phyloP scores from a whole-genome alignment of 2,113 vertebrate genomes.

The rat (Rattus norvegicus) region DNA sequence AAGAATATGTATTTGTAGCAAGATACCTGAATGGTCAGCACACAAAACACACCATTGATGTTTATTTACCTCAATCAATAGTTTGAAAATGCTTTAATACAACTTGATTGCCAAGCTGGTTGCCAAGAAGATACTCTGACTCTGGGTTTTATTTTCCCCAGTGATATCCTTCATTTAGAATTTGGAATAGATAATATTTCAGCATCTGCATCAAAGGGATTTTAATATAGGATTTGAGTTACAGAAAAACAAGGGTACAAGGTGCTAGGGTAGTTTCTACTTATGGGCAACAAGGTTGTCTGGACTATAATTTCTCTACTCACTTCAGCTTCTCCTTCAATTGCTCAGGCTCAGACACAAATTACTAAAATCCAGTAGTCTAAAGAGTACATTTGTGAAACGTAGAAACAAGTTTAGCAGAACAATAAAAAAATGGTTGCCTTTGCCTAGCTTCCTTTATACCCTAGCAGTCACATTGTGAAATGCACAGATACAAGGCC shows the following conservation, averaged over 20 bases:
- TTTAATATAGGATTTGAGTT: neutral
- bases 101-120: slow-evolving; percentile 56
- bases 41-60: slow-evolving; percentile 66
- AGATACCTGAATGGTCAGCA: neutral
- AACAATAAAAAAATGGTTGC: neutral
- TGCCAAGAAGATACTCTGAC: slow-evolving; percentile 72
- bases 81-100: slow-evolving; percentile 41
- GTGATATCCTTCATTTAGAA: slow-evolving; percentile 7
- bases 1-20: neutral
- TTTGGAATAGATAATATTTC: slow-evolving; percentile 25
- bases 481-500: neutral
- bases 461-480: neutral
- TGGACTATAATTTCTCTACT: neutral
- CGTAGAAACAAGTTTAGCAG: neutral
- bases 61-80: slow-evolving; percentile 69
- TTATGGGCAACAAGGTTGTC: neutral
- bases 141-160: slow-evolving; percentile 59
- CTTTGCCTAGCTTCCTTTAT: rapidly evolving
- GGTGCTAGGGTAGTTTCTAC: neutral
- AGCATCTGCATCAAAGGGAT: slow-evolving; percentile 14
- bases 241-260: neutral
- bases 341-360: neutral
- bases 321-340: neutral
- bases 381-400: neutral
- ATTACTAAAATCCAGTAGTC: neutral